Evolutionary conservation across 1,140 invertebrate species (phyloP).

Genomic region (Stegodyphus dumicola): DNA sequence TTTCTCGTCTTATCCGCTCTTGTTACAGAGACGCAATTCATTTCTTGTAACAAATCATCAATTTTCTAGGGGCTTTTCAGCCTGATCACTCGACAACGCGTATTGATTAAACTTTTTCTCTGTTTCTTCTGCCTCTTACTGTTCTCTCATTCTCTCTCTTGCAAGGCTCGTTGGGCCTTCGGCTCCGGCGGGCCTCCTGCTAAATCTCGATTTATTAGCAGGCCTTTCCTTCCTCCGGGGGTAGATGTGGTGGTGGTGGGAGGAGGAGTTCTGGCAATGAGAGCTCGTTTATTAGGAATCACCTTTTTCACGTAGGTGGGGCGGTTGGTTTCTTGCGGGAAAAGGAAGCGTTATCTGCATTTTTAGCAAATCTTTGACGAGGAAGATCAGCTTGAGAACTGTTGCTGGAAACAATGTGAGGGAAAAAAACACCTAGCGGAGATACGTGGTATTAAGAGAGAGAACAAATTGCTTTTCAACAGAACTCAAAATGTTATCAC

Average conservation of each 20-base stretch:
- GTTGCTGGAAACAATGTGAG: no score
- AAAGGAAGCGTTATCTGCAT: no score
- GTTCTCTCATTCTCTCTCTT: constrained; percentile 13
- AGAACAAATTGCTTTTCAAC: no score
- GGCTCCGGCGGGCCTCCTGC: constrained; percentile 19
- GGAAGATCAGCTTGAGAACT: no score
- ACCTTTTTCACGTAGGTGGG: neutral
- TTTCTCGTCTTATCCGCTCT: constrained; percentile 21
- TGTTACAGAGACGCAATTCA: constrained; percentile 57
- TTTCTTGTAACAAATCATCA: constrained; percentile 60
- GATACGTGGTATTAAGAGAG: no score
- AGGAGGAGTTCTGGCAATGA: neutral
- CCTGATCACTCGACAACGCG: constrained; percentile 59
- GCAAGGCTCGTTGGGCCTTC: constrained; percentile 46
- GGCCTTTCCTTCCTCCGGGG: constrained; percentile 43
- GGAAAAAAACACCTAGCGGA: no score
- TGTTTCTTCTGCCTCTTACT: neutral
- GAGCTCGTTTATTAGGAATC: constrained; percentile 46
- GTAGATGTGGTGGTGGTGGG: neutral
- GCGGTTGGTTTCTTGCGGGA: no score
- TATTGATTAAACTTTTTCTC: constrained; percentile 58
- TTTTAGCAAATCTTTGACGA: no score
- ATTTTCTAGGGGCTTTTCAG: constrained; percentile 53
- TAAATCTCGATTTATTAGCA: constrained; percentile 60
- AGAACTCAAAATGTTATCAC: no score